Percentiles rank a stretch among this genome's conserved stretches.
phyloP scores from a whole-genome alignment of 2,797 vertebrate species.

The Sparidentex hasta region DNA sequence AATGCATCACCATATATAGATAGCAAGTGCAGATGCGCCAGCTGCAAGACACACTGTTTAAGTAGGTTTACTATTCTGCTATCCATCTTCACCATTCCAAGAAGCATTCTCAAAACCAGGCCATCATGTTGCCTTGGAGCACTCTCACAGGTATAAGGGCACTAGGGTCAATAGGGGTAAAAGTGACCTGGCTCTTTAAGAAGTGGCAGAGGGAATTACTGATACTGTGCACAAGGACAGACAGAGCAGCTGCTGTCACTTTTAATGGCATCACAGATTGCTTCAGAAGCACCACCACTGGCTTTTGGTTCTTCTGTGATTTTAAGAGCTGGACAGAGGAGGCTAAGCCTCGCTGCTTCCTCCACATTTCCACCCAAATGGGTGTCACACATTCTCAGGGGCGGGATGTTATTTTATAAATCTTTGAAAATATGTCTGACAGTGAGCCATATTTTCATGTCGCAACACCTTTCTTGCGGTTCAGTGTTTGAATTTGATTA shows the following conservation, averaged over 20 bases:
- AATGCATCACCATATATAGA: conserved; percentile 38
- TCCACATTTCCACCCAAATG: conserved; percentile 27
- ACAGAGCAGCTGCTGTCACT: conserved; percentile 83
- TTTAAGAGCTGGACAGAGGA: conserved; percentile 49
- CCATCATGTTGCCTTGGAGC: conserved; percentile 29
- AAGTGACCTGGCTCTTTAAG: conserved; percentile 80
- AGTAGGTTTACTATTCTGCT: conserved; percentile 9
- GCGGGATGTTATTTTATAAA: conserved; percentile 21
- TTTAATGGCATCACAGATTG: conserved; percentile 82
- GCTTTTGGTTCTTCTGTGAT: conserved; percentile 53
- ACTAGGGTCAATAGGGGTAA: conserved; percentile 59
- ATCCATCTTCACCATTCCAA: conserved; percentile 6
- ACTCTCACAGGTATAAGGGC: conserved; percentile 19
- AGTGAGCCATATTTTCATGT: not conserved
- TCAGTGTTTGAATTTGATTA: not conserved
- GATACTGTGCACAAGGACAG: conserved; percentile 73
- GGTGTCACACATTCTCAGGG: conserved; percentile 29
- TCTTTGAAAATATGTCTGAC: conserved; percentile 19
- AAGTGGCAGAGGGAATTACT: conserved; percentile 68
- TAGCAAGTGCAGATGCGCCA: conserved; percentile 15
- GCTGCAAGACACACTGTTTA: conserved; percentile 14
- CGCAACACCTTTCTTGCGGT: not conserved
- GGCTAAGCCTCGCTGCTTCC: conserved; percentile 37
- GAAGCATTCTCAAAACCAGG: conserved; percentile 20
- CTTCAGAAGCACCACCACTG: conserved; percentile 61